A percentile compares a stretch with the other conserved stretches of the same genome.
phyloP scores from a whole-genome alignment of 92 coral and sea anemone species.

The Umimayanthus kanabou region DNA sequence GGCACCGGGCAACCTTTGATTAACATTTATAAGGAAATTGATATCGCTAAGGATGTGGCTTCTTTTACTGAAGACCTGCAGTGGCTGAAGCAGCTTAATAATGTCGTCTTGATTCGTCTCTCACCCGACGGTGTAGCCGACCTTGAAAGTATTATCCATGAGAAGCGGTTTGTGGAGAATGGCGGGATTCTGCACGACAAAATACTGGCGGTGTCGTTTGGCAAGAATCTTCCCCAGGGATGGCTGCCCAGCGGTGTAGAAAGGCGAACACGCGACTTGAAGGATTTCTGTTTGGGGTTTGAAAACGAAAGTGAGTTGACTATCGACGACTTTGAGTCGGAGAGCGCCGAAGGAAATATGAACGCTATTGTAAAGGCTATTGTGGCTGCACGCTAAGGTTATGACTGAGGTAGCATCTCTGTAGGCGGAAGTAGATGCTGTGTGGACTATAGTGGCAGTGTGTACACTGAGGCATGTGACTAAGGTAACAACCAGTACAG shows the following conservation, averaged over 20 bases:
- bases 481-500: too few species aligned
- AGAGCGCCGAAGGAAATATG: slow-evolving; percentile 51
- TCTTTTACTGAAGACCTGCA: slow-evolving; percentile 45
- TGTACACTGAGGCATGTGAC: too few species aligned
- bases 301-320: slow-evolving; percentile 51
- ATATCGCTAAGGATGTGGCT: slow-evolving; percentile 61
- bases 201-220: slow-evolving; percentile 82
- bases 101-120: slow-evolving; percentile 76
- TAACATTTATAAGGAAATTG: slow-evolving; percentile 40
- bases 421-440: background rate
- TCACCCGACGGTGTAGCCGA: slow-evolving; percentile 70
- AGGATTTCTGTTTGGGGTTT: slow-evolving; percentile 69
- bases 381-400: slow-evolving; percentile 50
- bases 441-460: too few species aligned
- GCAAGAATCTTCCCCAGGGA: slow-evolving; percentile 58
- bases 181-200: slow-evolving; percentile 71
- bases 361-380: slow-evolving; percentile 74
- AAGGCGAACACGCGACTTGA: slow-evolving; percentile 44
- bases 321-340: slow-evolving; percentile 54
- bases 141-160: slow-evolving; percentile 55
- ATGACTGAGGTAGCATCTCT: background rate
- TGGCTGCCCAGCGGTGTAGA: slow-evolving; percentile 81
- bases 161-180: slow-evolving; percentile 63
- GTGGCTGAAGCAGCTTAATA: slow-evolving; percentile 74
- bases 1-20: slow-evolving; percentile 2